phyloP scores from a whole-genome alignment of 2,888 invertebrate genomes.

The Antheraea yamamai region DNA sequence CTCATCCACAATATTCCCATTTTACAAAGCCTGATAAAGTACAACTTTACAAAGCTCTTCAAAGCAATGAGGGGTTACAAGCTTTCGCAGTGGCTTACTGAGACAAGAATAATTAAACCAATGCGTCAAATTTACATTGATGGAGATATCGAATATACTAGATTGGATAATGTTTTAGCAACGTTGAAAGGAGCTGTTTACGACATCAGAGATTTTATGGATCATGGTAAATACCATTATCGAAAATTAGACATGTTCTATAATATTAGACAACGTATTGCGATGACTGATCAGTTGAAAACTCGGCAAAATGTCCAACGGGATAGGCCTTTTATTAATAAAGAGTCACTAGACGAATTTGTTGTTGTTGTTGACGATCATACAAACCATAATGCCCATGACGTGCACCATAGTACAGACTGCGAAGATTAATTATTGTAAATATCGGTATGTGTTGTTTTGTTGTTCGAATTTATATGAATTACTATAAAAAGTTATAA shows the following conservation, averaged over 20 bases:
- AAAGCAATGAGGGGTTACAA: constrained; percentile 49
- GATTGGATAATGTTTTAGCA: constrained; percentile 43
- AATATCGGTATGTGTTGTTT: not conserved
- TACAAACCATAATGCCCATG: not conserved
- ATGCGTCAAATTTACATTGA: constrained; percentile 10
- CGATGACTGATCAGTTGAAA: not conserved
- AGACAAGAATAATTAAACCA: constrained; percentile 42
- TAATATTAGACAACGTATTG: constrained; percentile 21
- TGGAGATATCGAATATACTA: constrained; percentile 36
- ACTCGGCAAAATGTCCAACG: not conserved
- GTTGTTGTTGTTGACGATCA: not conserved
- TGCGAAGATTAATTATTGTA: not conserved
- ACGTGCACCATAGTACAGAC: not conserved
- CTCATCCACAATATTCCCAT: constrained; percentile 47
- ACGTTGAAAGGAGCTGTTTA: constrained; percentile 46
- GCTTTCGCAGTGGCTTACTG: constrained; percentile 44
- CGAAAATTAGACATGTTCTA: constrained; percentile 45
- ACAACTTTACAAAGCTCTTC: constrained; percentile 45
- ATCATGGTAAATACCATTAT: constrained; percentile 34
- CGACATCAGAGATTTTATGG: constrained; percentile 61
- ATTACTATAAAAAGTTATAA: not conserved
- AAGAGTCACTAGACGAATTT: not conserved
- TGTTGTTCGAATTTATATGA: not conserved
- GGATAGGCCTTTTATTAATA: constrained; percentile 13
- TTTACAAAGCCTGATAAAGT: constrained; percentile 35